Conservation (phyloP, 2,888 invertebrate species). For the Lasioglossum pauxillum region DNA sequence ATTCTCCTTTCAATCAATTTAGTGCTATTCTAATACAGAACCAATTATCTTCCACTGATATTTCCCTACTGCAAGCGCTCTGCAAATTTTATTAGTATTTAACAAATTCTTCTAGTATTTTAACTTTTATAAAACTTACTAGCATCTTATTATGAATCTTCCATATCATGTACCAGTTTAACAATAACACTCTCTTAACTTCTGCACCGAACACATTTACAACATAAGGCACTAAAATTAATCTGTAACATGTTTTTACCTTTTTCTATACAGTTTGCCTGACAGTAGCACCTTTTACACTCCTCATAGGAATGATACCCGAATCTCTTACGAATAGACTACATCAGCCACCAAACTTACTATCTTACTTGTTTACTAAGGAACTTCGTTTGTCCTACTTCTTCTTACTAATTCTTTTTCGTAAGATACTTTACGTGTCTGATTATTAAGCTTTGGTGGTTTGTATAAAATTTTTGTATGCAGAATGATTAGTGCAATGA, state of each 20-base stretch:
- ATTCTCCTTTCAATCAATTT: constrained; percentile 65
- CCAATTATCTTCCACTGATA: constrained; percentile 74
- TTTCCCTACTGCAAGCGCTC: constrained; percentile 80
- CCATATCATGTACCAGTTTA: constrained; percentile 50
- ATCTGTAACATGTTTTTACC: constrained; percentile 60
- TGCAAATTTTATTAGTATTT: constrained; percentile 65
- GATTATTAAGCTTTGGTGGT: constrained; percentile 75
- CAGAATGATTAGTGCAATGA: constrained; percentile 75
- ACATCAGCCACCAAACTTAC: constrained; percentile 71
- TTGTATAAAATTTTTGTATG: constrained; percentile 68
- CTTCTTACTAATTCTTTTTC: constrained; percentile 19
- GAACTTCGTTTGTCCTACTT: constrained; percentile 29
- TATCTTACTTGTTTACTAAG: constrained; percentile 18
- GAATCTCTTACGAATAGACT: constrained; percentile 59
- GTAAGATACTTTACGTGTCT: constrained; percentile 35
- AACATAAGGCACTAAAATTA: constrained; percentile 70
- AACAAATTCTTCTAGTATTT: constrained; percentile 50
- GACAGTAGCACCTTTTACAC: constrained; percentile 66
- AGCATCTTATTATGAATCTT: constrained; percentile 49
- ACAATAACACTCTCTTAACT: constrained; percentile 65
- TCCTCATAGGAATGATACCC: constrained; percentile 70
- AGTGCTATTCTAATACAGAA: constrained; percentile 69
- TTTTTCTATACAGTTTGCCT: constrained; percentile 60
- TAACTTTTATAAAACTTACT: constrained; percentile 49
- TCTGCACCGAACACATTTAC: constrained; percentile 68